Evolutionary conservation across 2,888 invertebrate genomes (phyloP).

Genomic region (Campoplex capitator): DNA sequence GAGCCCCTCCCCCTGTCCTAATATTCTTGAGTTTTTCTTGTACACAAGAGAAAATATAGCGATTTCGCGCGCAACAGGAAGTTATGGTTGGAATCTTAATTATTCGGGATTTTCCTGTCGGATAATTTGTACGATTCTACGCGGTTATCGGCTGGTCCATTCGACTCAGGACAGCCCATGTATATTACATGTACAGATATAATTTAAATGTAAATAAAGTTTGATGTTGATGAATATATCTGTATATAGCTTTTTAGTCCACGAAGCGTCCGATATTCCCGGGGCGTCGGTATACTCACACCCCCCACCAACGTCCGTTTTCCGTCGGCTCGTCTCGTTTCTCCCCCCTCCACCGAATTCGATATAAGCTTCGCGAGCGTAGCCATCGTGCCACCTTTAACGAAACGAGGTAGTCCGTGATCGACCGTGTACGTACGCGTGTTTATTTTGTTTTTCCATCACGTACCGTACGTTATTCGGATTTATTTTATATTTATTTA

Average conservation of each 20-base stretch:
- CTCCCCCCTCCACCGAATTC: constrained; percentile 16
- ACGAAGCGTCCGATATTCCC: constrained; percentile 50
- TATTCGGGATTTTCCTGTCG: neutral
- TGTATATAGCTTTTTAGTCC: constrained; percentile 24
- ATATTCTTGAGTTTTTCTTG: neutral
- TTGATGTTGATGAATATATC: neutral
- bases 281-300: constrained; percentile 44
- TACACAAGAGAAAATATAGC: neutral
- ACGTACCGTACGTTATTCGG: neutral
- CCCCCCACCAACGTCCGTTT: constrained; percentile 30
- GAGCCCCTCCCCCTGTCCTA: neutral
- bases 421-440: constrained; percentile 61
- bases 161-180: neutral
- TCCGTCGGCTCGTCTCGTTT: constrained; percentile 34
- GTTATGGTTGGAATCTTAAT: neutral
- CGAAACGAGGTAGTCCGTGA: constrained; percentile 65
- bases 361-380: constrained; percentile 64
- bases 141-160: neutral
- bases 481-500: constrained; percentile 39
- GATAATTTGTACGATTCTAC: neutral
- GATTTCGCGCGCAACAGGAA: neutral
- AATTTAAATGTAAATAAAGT: neutral
- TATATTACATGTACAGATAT: neutral
- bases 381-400: constrained; percentile 61
- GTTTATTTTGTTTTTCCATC: constrained; percentile 27